phyloP scores from a whole-genome alignment of 2,113 vertebrate genomes.

The Brevimyrus niger region DNA sequence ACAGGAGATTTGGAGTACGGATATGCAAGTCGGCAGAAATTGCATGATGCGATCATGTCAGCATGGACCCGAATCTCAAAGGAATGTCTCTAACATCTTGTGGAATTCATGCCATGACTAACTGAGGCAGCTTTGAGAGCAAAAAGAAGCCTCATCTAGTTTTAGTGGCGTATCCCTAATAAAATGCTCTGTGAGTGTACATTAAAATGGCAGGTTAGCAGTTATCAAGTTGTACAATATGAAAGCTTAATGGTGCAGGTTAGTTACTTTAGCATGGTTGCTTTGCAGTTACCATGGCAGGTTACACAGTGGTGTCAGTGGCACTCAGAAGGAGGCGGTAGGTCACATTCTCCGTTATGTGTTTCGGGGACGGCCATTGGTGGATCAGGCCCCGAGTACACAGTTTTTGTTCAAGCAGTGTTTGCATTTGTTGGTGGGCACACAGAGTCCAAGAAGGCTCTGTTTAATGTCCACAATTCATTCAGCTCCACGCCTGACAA shows the following conservation, averaged over 20 bases:
- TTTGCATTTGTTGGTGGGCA: conserved; percentile 8
- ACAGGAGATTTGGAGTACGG: neutral
- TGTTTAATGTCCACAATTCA: conserved; percentile 61
- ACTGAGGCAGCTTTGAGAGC: neutral
- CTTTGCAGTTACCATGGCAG: neutral
- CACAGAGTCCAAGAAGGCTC: conserved; percentile 43
- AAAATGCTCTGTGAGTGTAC: neutral
- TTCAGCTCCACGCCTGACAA: conserved; percentile 60
- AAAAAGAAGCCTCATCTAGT: neutral
- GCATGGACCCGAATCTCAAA: neutral
- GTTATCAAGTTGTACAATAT: neutral
- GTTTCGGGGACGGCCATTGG: neutral
- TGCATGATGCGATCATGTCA: neutral
- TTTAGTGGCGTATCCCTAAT: neutral
- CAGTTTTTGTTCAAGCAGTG: neutral
- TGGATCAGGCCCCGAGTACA: neutral
- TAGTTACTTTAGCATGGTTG: neutral
- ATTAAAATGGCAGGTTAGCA: neutral
- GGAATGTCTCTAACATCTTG: neutral
- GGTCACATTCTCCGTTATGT: conserved; percentile 1
- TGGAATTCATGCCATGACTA: neutral
- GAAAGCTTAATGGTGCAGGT: neutral
- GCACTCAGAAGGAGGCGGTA: neutral
- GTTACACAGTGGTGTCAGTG: neutral
- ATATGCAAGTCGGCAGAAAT: neutral